Evolutionary conservation across 2,797 vertebrate species (phyloP).

Genomic region (Pantherophis alleghaniensis): DNA sequence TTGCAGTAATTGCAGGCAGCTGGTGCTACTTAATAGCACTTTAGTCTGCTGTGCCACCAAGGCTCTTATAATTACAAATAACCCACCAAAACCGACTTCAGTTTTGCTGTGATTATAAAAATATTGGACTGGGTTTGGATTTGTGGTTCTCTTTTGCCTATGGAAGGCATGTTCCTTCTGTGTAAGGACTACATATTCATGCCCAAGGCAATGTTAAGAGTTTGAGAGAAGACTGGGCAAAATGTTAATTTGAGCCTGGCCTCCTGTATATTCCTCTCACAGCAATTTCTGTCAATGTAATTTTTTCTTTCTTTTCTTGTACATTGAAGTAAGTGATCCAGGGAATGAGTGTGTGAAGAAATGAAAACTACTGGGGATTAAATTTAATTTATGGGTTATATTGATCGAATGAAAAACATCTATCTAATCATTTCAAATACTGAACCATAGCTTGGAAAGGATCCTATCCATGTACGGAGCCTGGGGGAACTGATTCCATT

Average conservation of each 20-base stretch:
- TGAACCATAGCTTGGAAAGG: neutral
- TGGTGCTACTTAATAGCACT: too few species aligned
- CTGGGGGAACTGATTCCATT: neutral
- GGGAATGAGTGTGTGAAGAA: neutral
- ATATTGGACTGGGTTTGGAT: neutral
- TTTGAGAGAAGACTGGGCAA: neutral
- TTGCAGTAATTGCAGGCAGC: too few species aligned
- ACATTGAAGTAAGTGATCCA: neutral
- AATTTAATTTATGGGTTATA: neutral
- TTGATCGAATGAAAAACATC: neutral
- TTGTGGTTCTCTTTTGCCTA: neutral
- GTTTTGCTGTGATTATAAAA: neutral
- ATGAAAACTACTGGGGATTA: neutral
- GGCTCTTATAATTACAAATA: neutral
- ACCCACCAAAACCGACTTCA: neutral
- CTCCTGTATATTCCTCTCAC: neutral
- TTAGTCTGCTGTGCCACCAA: too few species aligned
- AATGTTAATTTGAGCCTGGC: neutral
- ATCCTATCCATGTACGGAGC: neutral
- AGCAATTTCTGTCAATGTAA: neutral
- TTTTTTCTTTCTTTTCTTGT: neutral
- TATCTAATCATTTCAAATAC: neutral
- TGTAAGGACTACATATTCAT: neutral
- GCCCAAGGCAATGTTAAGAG: neutral
- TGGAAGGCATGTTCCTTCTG: neutral